phyloP scores from a whole-genome alignment of 2,113 vertebrate species.

The Rhynchomys soricoides region DNA sequence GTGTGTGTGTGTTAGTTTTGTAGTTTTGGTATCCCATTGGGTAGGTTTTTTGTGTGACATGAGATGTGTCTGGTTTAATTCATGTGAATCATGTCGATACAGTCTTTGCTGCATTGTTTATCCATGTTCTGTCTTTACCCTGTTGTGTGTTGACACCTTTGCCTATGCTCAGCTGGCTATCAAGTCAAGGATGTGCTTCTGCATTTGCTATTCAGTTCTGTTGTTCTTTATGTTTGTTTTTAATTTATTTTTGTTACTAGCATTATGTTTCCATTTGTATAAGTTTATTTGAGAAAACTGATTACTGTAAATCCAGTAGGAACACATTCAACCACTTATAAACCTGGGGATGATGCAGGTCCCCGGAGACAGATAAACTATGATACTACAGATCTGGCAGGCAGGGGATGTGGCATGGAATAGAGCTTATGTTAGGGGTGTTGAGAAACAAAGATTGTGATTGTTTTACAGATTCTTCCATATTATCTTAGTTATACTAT shows the following conservation, averaged over 20 bases:
- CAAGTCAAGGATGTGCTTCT: not conserved
- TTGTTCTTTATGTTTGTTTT: not conserved
- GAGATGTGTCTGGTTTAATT: not conserved
- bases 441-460: not conserved
- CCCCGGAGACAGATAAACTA: not conserved
- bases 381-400: not conserved
- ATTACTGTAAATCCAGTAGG: not conserved
- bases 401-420: rapidly evolving
- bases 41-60: not conserved
- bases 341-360: not conserved
- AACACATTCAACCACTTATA: not conserved
- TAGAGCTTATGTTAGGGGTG: not conserved
- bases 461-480: not conserved
- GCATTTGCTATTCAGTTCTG: not conserved
- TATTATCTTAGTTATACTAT: not conserved
- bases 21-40: rapidly evolving
- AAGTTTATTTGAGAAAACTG: not conserved
- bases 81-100: not conserved
- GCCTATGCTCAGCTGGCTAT: not conserved
- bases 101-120: not conserved
- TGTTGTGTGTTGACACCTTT: not conserved
- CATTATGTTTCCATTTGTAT: not conserved
- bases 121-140: not conserved
- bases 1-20: not conserved
- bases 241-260: not conserved